Conservation (phyloP, 2,888 invertebrate species). For the Spodoptera picta region DNA sequence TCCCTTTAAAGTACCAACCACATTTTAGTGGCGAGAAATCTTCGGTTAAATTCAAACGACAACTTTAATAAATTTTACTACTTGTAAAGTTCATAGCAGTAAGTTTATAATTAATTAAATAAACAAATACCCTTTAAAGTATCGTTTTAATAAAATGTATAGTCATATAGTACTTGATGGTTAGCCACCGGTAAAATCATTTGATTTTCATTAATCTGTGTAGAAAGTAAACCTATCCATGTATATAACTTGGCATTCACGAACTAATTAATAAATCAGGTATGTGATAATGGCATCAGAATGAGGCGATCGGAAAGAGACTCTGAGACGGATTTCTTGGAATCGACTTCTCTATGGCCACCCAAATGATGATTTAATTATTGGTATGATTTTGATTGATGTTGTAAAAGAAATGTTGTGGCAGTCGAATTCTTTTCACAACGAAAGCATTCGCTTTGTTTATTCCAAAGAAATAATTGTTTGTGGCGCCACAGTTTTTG, state of each 20-base stretch:
- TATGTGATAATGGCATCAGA: conserved; percentile 85
- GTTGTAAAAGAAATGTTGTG: conserved; percentile 83
- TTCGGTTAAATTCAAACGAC: no score
- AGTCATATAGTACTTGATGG: no score
- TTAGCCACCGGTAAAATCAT: conserved; percentile 62
- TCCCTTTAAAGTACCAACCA: conserved; percentile 28
- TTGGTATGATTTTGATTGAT: conserved; percentile 89
- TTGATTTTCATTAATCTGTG: no score
- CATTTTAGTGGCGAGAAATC: no score
- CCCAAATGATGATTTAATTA: conserved; percentile 89
- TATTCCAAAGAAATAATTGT: conserved; percentile 87
- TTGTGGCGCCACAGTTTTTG: conserved; percentile 86
- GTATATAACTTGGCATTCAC: conserved; percentile 56
- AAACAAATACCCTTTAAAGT: no score
- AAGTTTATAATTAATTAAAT: no score
- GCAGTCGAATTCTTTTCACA: conserved; percentile 84
- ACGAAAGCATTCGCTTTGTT: conserved; percentile 83
- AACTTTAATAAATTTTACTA: no score
- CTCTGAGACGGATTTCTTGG: conserved; percentile 76
- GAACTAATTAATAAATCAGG: conserved; percentile 87
- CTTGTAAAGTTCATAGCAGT: no score
- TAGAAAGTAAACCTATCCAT: background rate
- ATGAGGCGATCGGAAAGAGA: conserved; percentile 47
- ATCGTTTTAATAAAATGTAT: no score
- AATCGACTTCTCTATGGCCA: conserved; percentile 86